Base-by-base conservation (phyloP, 2,888 invertebrate genomes). In the Drosophila macrothrix region DNA sequence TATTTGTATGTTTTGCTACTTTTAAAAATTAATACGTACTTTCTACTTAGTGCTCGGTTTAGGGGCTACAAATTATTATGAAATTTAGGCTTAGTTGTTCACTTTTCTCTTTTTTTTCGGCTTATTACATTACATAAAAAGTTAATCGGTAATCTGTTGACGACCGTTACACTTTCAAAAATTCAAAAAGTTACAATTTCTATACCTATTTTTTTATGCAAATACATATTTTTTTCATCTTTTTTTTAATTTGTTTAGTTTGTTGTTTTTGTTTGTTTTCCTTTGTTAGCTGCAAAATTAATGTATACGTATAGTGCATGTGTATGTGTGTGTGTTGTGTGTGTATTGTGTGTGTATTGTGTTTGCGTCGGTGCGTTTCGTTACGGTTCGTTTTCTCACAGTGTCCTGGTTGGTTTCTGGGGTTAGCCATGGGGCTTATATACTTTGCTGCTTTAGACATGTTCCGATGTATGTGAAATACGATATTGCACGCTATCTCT, bases 21-120 rank as follows among this genome's bases (percentile, higher is more conserved):
- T 93, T 93, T 92, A 92, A 93, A 93, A 93, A 89, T 91, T 91
- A 84, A 88, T 88, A 81, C 89, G 89, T 88, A 89, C 88, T 92
- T 82, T 79, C 84, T 89, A 88, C 84, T 86, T 88, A 90, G 88
- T 90, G 82, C 76, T 88, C 84, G 78, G 73, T 81, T 82, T 85
- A 88, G 73, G 79, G 81, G 81, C 85, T 90, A 90, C 84, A 86
- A 82, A 81, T 76, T 69, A 81, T 80, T 84, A 76, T 84, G 67
- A 71, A 82, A 62, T 73, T 89, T 90, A 83, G 82, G 83, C 83
- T 78, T 82, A 85, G 79, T 85, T 88, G 76, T 83, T 84, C 78
- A 80, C 82, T 73, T 72, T 65, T 31, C 56, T 9, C 4, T 16
- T 46, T 46, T 43, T 25, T 46, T 56, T 64, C 66, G 41, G 62